Base-by-base conservation (phyloP, 1,140 invertebrate species). In the Drosophila kurseongensis region DNA sequence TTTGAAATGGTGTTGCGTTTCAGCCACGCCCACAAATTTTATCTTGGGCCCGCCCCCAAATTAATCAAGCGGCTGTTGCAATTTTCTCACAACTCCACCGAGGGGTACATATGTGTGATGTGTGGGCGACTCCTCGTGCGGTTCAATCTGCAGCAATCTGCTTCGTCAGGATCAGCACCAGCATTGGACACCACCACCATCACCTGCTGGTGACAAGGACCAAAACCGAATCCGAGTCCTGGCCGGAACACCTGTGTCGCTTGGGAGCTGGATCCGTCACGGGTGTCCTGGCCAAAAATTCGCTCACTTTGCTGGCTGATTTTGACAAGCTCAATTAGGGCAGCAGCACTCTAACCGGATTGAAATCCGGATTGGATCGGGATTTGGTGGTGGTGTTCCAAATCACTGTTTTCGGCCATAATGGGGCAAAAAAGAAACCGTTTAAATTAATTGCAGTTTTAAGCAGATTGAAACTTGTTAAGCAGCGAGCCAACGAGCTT, bases 11-110 rank as follows among this genome's bases (percentile, higher is more conserved):
- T 89, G 84, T 80, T 84, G 73, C 61, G 45, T 36, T 16, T 32
- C 38, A 35, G 72, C 47, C 66, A 89, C 84, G 85, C 84, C 84
- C 84, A 89, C 85, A 80, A 84, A 75, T 80, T 90, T 84, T 61
- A 68, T 63, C 67, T 75, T 23, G 57, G 65, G 40, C 18, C 79
- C 84, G 84, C 84, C 83, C 84, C 12, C 54, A 80, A 89, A 89
- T 89, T 84, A 89, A 89, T 89, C 85, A 89, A 89, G 80, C 85
- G 79, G 65, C 85, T 90, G 77, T 80, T 80, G 85, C 73, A 80
- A 89, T 85, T 80, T 74, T 83, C 59, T 29, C 63, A 56, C 42
- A 59, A 48, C 32, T 29, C 18, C 42, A 42, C 13, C 29, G 36
- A 38, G 12, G 42, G 32, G 9, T 38, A 42, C 16, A 10, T 38